Percentiles rank a stretch among this genome's conserved stretches.
Conservation (phyloP, 2,888 invertebrate genomes). For the Tinea semifulvella region DNA sequence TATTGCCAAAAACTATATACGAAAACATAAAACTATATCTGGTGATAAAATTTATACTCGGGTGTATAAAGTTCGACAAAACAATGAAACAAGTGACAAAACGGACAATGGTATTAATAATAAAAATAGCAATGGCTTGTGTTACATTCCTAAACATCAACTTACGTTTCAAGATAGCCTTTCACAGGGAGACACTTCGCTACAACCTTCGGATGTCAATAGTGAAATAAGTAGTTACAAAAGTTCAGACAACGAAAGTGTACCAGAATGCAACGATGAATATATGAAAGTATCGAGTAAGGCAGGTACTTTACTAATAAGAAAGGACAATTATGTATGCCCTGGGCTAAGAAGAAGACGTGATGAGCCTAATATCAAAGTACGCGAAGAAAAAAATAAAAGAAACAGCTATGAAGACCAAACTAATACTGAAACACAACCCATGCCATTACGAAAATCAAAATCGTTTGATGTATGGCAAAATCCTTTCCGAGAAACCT, state of each 20-base stretch:
- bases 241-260: constrained; percentile 59
- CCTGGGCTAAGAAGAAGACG: background rate
- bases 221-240: constrained; percentile 61
- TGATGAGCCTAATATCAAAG: background rate
- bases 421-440: background rate
- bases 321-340: constrained; percentile 27
- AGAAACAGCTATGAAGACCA: background rate
- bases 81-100: constrained; percentile 27
- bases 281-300: constrained; percentile 40
- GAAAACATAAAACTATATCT: constrained; percentile 53
- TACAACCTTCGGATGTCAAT: constrained; percentile 42
- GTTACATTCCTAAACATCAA: constrained; percentile 55
- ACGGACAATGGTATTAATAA: constrained; percentile 32
- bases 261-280: constrained; percentile 26
- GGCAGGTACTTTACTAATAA: constrained; percentile 44
- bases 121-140: constrained; percentile 35
- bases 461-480: constrained; percentile 37
- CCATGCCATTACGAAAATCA: constrained; percentile 41
- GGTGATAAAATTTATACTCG: constrained; percentile 55
- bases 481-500: constrained; percentile 18
- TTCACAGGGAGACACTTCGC: constrained; percentile 41
- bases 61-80: constrained; percentile 33
- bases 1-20: constrained; percentile 38
- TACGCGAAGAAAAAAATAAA: background rate
- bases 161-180: constrained; percentile 26